Base-by-base conservation (phyloP, 2,113 vertebrate genomes). In the Ptilonorhynchus violaceus region DNA sequence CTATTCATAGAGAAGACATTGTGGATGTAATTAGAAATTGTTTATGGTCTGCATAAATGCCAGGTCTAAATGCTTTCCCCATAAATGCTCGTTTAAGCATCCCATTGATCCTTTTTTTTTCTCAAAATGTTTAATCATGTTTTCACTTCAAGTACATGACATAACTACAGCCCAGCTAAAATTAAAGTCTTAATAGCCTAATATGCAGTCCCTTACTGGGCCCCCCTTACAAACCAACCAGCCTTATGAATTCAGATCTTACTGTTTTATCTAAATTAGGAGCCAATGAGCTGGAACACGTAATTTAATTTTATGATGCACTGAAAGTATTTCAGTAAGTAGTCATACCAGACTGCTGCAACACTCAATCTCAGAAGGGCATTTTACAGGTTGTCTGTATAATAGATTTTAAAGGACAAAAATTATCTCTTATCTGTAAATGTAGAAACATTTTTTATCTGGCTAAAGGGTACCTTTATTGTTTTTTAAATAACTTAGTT, bases 221-320 rank as follows among this genome's bases (percentile, higher is more conserved):
- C 60, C 19, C 59, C 75, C 63, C 85, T 94, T 84, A 59, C 44
- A 84, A 64, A 92, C 68, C 83, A 78, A 60, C 55, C 31, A 77
- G 56, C 50, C 35, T 88, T 88, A 85, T 63, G 78, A 94, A 92
- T 95, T 92, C 79, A 88, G 63, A 95, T 96, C 90, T 94, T 73
- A 74, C 82, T 67, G 30, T 81, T 91, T 94, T 84, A 96, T 92
- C 96, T 96, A 93, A 96, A 94, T 96, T 96, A 90, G 88, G 66
- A 92, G 50, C 72, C 92, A 95, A 88, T 88, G 93, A 85, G 39
- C 64, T 95, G 90, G 92, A 96, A 97, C 88, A 88, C 72, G 64
- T 93, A 91, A 95, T 96, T 96, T 94, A 91, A 96, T 97, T 96
- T 96, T 95, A 92, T 96, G 75, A 95, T 93, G 75, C 59, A 93